Percentiles rank a stretch among this genome's conserved stretches.
These are phyloP conservation scores for Mormyrus lacerda DNA, from an alignment of 2,113 vertebrate genomes.

Conservation along the genomic window DNA sequence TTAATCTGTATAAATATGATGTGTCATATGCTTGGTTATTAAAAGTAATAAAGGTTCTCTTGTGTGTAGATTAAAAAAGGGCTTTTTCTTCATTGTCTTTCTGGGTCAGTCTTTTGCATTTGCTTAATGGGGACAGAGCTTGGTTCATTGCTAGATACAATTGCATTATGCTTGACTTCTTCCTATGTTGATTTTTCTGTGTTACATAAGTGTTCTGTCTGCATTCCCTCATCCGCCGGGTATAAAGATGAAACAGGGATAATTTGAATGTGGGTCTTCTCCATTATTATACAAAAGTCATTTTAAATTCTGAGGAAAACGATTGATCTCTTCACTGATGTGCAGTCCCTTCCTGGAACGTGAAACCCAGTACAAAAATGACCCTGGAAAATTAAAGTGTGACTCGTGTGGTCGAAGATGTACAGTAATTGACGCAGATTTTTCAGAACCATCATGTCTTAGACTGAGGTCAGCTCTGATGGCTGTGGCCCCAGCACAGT, in stretches of 20 bases:
- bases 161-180: slow-evolving; percentile 38
- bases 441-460: not conserved
- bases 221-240: slow-evolving; percentile 37
- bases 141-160: slow-evolving; percentile 37
- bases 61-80: slow-evolving; percentile 39
- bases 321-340: not conserved
- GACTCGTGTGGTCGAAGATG: not conserved
- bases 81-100: slow-evolving; percentile 32
- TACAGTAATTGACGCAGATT: not conserved
- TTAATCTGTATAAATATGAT: slow-evolving; percentile 33
- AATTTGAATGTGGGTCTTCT: slow-evolving; percentile 25
- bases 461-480: not conserved
- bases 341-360: not conserved
- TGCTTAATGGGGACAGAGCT: slow-evolving; percentile 21
- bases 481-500: not conserved
- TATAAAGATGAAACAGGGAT: slow-evolving; percentile 42
- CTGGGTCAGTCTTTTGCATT: slow-evolving; percentile 18
- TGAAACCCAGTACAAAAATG: not conserved
- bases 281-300: slow-evolving; percentile 47
- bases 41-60: slow-evolving; percentile 57
- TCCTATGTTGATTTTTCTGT: slow-evolving; percentile 27
- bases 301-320: slow-evolving; percentile 19
- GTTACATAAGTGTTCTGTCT: slow-evolving; percentile 48
- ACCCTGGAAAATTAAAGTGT: too few species aligned
- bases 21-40: slow-evolving; percentile 46